Base-by-base conservation (phyloP, 2,888 invertebrate species). In the Notocelia uddmanniana region DNA sequence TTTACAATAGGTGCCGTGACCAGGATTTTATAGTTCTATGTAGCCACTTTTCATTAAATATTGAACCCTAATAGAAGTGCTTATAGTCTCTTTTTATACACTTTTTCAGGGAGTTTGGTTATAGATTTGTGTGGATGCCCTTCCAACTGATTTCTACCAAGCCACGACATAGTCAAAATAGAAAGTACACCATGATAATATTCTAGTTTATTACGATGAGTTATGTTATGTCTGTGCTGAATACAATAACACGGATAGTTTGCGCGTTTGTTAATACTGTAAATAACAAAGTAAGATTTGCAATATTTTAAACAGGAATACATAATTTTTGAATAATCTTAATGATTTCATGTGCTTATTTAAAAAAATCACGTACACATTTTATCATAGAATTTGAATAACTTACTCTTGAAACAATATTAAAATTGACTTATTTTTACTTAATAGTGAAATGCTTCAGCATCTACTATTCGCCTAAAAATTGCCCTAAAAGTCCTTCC, bases 1-100 rank as follows among this genome's bases (percentile, higher is more conserved):
- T 37, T 50, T 63, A 63, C 52, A 52, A 48, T 63, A 52, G 63
- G 63, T 63, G 63, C 52, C 50, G 34, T 52, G 63, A 63, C 63
- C 63, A 63, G 63, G 63, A 52, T 50, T 13, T 6, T n/a, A 37
- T 21, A 13, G 5, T 21, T 26, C 13, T 19, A 15, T 21, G n/a
- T 45, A 6, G 45, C 21, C 37, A 9, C 18, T 34, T 18, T 5
- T 37, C 21, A 59, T 59, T 59, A 3, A n/a, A 41, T 41, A 41
- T 59, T 21, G n/a, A 41, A 41, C 41, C 23, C 23, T 59, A 21
- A 23, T 59, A 41, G 15, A 59, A 41, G 37, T 41, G 15, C 18
- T 50, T 50, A 11, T n/a, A 48, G 10, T 45, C 2, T 10, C 18
- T 60, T 26, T 60, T 31, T 11, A 34, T 50, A 18, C 31, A 11